Evolutionary conservation across 2,113 vertebrate genomes (phyloP), one percentile per base, ranked within the genome.

Genomic region (Hyperoodon ampullatus): DNA sequence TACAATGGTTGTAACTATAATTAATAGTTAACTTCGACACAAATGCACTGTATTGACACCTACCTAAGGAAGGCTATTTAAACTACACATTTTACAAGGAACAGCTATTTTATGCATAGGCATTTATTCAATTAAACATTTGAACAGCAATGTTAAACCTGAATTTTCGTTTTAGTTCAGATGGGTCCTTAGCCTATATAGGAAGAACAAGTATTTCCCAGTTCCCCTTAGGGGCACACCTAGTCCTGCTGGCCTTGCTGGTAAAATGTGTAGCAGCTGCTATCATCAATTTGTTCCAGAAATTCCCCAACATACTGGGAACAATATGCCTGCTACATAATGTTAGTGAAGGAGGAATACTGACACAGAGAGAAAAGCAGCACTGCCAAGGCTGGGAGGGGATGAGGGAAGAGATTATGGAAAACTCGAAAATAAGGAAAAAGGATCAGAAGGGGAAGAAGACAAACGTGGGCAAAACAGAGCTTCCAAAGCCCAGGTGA

Each of bases 201-300:
- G 35, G 50, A 94, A 53, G 24, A 94, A 84, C 16, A 90, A 61
- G 13, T 92, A 90, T 33, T 95, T 88, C 63, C 92, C 33, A 83
- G 24, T 95, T 81, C 68, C n/a, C 63, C 16, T 70, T 33, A 71
- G 8, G 2, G 44, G 58, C 23, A 89, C 53, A 39, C 19, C 75
- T 50, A 93, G 72, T 50, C 70, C 88, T 80, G 63, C 63, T 95
- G 72, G 86, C n/a, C 77, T 97, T 95, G 89, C 55, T 87, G 21
- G 61, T 87, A 96, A 96, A 96, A 92, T 44, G 53, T 77, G 66
- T n/a, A 94, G 70, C 93, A 97, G 93, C 82, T 97, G 89, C 87
- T 93, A 75, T 81, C 83, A 94, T 91, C 89, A 78, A 50, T 93
- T 86, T 97, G 95, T 97, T 96, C 75, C 82, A 91, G 77, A 96